A percentile compares a stretch with the other conserved stretches of the same genome.
Conservation (phyloP, 2,113 vertebrate genomes). For the Rattus rattus region DNA sequence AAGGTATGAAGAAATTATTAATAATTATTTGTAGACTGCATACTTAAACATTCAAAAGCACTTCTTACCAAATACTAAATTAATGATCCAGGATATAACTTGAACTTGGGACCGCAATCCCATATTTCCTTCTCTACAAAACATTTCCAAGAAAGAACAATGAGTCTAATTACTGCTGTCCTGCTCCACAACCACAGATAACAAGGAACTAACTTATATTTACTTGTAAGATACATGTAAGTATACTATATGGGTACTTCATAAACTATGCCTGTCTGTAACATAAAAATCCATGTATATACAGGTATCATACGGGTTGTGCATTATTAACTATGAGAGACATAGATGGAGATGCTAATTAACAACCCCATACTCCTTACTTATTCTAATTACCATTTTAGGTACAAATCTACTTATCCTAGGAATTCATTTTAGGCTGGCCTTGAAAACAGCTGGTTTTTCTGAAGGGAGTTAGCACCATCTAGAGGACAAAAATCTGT, state of each 20-base stretch:
- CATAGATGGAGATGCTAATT: conserved; percentile 13
- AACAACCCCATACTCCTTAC: conserved; percentile 9
- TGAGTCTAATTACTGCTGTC: conserved; percentile 10
- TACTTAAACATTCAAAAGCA: conserved; percentile 26
- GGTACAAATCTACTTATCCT: neutral
- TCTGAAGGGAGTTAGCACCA: conserved; percentile 78
- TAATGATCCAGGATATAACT: conserved; percentile 24
- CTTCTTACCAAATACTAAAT: neutral
- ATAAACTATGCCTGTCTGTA: neutral
- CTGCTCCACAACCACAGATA: neutral
- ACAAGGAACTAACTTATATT: neutral
- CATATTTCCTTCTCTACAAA: neutral
- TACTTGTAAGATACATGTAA: no score
- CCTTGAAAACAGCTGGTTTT: conserved; percentile 13
- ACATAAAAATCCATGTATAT: neutral
- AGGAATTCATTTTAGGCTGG: neutral
- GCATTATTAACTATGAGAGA: neutral
- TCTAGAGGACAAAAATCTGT: conserved; percentile 76
- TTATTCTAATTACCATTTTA: conserved; percentile 11
- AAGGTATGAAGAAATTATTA: neutral
- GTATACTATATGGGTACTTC: neutral
- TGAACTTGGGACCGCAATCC: neutral
- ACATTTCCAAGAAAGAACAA: neutral
- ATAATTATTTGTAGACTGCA: neutral
- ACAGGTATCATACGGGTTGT: neutral